Evolutionary conservation across 2,113 vertebrate genomes (phyloP), one percentile per base, ranked within the genome.

Genomic region (human (Homo sapiens)): DNA sequence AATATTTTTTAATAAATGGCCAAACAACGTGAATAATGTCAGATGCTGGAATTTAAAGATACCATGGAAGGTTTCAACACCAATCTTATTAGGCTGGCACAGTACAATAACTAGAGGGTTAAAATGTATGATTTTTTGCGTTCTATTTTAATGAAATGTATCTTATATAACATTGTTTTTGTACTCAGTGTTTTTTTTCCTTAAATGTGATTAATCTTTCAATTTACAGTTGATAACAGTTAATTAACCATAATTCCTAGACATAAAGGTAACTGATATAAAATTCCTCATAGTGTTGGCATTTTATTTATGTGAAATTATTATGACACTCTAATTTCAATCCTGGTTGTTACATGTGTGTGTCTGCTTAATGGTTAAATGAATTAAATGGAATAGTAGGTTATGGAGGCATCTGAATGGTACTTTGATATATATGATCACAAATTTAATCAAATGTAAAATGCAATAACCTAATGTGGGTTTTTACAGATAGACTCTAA

Each of bases 61-160:
- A 70, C 22, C 20, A 30, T 94, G 20, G 38, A 68, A 59, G 45
- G 8, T 52, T 89, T 95, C 61, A 89, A 82, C 11, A 50, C 18
- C 79, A 72, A 43, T 88, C 66, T 92, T 96, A 92, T 83, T 96
- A 93, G 55, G 2, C 50, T 32, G 75, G 92, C 27, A 70, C 23
- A 89, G 38, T 84, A 45, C 18, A 61, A 50, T 90, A 92, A 95
- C 57, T 80, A 92, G 70, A 94, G 22, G 55, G 35, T 87, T 66
- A 82, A 50, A 93, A 93, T 70, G 48, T 64, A 90, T 57, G 73
- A 86, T 52, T 90, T 70, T 82, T 93, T 75, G 12, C 20, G 38
- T 80, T 89, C 32, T 75, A 61, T 89, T 93, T 95, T 96, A 95
- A 83, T 93, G 61, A 93, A 91, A 91, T 89, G 6, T 91, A 50